A percentile compares a stretch with the other conserved stretches of the same genome.
Conservation (phyloP, 2,888 invertebrate species). For the Labia minor region DNA sequence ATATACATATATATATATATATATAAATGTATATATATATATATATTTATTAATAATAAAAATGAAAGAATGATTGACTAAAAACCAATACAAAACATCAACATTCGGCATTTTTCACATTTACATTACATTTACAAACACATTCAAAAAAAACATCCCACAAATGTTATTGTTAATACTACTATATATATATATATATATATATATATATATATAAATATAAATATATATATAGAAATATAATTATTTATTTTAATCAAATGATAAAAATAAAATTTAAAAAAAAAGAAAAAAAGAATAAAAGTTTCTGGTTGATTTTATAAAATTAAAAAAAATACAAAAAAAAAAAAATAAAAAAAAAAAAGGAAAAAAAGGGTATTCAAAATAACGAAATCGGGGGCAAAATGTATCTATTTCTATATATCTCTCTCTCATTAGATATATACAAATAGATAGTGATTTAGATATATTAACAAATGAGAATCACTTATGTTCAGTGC, state of each 20-base stretch:
- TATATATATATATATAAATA: no score
- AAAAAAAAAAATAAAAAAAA: neutral
- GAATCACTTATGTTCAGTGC: neutral
- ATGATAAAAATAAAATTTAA: neutral
- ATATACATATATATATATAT: neutral
- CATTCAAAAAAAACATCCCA: neutral
- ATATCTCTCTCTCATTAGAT: neutral
- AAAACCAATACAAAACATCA: neutral
- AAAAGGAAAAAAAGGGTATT: neutral
- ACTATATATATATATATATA: neutral
- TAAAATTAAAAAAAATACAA: neutral
- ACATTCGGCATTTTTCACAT: no score
- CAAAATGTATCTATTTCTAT: no score
- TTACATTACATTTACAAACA: neutral
- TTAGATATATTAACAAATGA: no score
- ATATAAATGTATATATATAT: neutral
- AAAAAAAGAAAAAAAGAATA: neutral
- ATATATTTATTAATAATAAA: neutral
- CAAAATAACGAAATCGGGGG: no score
- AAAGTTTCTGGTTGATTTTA: neutral
- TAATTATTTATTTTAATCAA: constrained; percentile 13
- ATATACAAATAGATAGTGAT: no score
- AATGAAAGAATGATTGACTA: no score
- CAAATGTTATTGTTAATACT: neutral
- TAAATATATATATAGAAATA: no score